phyloP scores from a whole-genome alignment of 2,113 vertebrate genomes.

The Phrynocephalus versicolor region DNA sequence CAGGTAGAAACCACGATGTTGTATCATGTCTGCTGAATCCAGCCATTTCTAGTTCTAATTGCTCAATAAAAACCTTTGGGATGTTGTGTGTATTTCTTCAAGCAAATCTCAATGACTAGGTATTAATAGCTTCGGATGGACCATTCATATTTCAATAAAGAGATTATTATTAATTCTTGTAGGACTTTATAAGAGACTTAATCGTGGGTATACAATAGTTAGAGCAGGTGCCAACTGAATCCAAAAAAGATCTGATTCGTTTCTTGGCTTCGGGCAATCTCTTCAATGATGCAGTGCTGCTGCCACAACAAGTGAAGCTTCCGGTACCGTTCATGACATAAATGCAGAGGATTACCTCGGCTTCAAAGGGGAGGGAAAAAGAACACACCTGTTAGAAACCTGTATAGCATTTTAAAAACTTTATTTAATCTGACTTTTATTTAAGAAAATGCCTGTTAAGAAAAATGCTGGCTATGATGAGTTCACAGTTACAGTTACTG shows the following conservation, averaged over 20 bases:
- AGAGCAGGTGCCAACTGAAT: slow-evolving; percentile 96
- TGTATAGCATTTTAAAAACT: not conserved
- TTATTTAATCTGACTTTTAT: not conserved
- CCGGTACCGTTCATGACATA: slow-evolving; percentile 90
- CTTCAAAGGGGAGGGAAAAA: slow-evolving; percentile 59
- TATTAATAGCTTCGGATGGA: slow-evolving; percentile 27
- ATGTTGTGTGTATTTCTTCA: not conserved
- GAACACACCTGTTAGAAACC: slow-evolving; percentile 17
- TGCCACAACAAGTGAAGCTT: slow-evolving; percentile 95
- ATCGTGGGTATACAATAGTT: slow-evolving; percentile 58
- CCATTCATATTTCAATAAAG: slow-evolving; percentile 37
- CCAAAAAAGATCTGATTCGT: slow-evolving; percentile 90
- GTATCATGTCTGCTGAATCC: not conserved
- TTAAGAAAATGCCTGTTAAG: not conserved
- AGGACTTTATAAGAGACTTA: slow-evolving; percentile 47
- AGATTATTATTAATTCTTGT: slow-evolving; percentile 23
- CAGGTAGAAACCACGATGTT: not conserved
- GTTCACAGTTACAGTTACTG: not conserved
- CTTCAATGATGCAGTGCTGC: slow-evolving; percentile 96
- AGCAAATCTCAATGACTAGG: slow-evolving; percentile 19
- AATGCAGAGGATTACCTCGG: slow-evolving; percentile 90
- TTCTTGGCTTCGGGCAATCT: slow-evolving; percentile 95
- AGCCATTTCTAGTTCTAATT: not conserved
- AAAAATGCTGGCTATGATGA: not conserved
- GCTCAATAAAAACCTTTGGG: slow-evolving; percentile 2